Conservation (phyloP, 2,797 vertebrate species). For the Rhabdomys pumilio region DNA sequence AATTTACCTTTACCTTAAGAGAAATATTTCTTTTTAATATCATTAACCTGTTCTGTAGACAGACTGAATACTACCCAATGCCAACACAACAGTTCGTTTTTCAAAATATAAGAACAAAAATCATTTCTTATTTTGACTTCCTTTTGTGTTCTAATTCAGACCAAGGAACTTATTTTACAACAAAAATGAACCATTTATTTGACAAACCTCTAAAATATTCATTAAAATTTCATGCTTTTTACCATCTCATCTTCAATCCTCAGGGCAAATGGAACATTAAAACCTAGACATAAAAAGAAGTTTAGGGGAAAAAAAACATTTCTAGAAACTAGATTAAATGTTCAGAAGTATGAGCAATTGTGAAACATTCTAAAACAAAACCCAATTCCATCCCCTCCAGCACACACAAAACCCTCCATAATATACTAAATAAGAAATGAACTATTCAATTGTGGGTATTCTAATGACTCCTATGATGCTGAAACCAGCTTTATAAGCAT, state of each 20-base stretch:
- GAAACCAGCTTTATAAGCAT: background rate
- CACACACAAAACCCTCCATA: background rate
- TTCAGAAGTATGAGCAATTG: background rate
- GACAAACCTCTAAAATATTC: conserved; percentile 1
- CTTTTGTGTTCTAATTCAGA: background rate
- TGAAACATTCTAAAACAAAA: background rate
- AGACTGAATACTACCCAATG: background rate
- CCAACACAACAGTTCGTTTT: background rate
- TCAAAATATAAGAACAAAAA: background rate
- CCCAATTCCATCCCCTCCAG: no score
- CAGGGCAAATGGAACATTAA: background rate
- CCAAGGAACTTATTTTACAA: background rate
- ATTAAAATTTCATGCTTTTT: conserved; percentile 39
- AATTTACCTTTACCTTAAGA: background rate
- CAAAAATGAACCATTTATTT: background rate
- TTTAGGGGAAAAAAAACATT: conserved; percentile 41
- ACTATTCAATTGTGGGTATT: background rate
- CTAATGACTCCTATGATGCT: background rate
- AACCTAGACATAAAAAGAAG: conserved; percentile 8
- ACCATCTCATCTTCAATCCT: background rate
- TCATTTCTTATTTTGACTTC: background rate
- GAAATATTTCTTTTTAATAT: background rate
- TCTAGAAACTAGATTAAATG: background rate
- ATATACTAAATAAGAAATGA: background rate
- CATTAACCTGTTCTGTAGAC: background rate